Evolutionary conservation across 2,113 vertebrate genomes (phyloP), one percentile per base, ranked within the genome.

Genomic region (Pholis gunnellus): DNA sequence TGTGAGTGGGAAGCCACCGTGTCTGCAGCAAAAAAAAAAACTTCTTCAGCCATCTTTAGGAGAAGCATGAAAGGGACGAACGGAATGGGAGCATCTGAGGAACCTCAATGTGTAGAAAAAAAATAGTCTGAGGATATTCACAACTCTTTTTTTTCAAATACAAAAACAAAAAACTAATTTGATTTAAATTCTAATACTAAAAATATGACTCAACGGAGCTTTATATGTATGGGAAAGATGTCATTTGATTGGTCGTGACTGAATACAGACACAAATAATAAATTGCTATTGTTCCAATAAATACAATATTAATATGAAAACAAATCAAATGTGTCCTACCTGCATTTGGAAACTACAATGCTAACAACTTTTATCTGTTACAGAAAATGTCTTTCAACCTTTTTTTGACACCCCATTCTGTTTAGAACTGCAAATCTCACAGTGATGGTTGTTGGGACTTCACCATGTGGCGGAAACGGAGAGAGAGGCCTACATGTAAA

Each of bases 1-100:
- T 72, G 70, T 46, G 85, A 90, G 72, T 76, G 76, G 68, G 69
- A 86, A 75, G 76, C 54, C 59, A 65, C 44, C 70, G 60, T 86
- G 67, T 89, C 60, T 83, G 59, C 60, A 67, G 61, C 8, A 72
- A n/a, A n/a, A 59, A 6, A 74, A 60, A 50, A 80, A 75, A 69
- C 20, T 69, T 14, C 59, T 88, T 68, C 36, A 74, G 76, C 79
- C 77, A 73, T 83, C 40, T 83, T 38, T 48, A 57, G 42, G 59
- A 70, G 34, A 42, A 44, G 76, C 59, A 79, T 81, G 48, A 82
- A 88, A 77, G 66, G 64, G 42, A 69, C 17, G 52, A 78, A 44
- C 3, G 57, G 25, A 75, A 75, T 20, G 68, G 50, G 18, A 66
- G 63, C 52, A 68, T 67, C 27, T 5, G 46, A 81, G 52, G 78